Conservation (phyloP, 2,113 vertebrate genomes). For the Benthochromis sp. region DNA sequence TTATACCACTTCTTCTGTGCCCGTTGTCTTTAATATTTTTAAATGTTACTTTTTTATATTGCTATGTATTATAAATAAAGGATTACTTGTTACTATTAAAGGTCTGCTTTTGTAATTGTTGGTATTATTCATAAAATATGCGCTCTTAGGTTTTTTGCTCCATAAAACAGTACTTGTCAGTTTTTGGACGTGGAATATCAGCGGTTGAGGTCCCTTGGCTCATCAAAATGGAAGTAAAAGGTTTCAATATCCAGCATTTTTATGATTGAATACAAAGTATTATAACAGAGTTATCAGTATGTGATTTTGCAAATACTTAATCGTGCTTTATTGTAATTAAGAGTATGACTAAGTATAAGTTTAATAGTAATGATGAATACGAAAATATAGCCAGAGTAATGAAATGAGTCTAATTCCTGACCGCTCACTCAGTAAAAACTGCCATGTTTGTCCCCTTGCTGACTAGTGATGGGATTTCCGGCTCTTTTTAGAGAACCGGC, state of each 20-base stretch:
- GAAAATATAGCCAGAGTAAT: not conserved
- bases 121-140: no score
- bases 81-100: no score
- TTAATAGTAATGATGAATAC: not conserved
- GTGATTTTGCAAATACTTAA: not conserved
- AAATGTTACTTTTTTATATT: not conserved
- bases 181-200: not conserved
- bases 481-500: no score
- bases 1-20: not conserved
- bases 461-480: no score
- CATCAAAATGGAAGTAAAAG: not conserved
- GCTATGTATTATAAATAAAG: no score
- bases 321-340: not conserved
- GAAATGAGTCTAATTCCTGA: not conserved
- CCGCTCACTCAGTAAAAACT: no score
- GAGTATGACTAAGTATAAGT: not conserved
- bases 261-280: not conserved
- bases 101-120: no score
- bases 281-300: not conserved
- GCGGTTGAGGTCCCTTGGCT: not conserved
- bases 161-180: not conserved
- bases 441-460: no score
- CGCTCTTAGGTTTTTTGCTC: not conserved
- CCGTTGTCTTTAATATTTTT: not conserved
- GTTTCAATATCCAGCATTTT: not conserved